Percentiles rank a stretch among this genome's conserved stretches.
Evolutionary conservation across 2,888 invertebrate species (phyloP).

Genomic region (Vesta saturnalis): DNA sequence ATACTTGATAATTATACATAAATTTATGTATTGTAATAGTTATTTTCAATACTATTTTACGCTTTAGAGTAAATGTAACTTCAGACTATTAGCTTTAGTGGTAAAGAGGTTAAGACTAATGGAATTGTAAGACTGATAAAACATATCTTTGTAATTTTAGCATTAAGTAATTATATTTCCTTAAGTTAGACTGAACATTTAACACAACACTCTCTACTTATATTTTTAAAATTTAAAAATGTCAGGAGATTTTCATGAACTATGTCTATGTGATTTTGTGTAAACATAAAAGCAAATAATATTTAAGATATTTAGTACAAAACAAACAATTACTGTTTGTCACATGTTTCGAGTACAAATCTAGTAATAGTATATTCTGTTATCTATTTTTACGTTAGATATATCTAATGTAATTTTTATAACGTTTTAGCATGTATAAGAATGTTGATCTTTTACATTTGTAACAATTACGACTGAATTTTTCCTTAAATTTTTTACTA

Average conservation of each 20-base stretch:
- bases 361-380: too few relatives aligned
- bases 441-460: too few relatives aligned
- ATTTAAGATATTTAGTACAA: too few relatives aligned
- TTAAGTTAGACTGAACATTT: too few relatives aligned
- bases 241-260: too few relatives aligned
- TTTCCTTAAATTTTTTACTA: background rate
- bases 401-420: background rate
- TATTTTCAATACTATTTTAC: background rate
- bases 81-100: background rate
- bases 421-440: too few relatives aligned
- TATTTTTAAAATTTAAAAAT: too few relatives aligned
- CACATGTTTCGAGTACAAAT: background rate
- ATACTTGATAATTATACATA: background rate
- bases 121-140: conserved; percentile 8
- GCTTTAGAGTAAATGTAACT: background rate
- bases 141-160: background rate
- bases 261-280: too few relatives aligned
- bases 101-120: conserved; percentile 10
- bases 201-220: too few relatives aligned
- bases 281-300: too few relatives aligned
- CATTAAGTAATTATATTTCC: background rate
- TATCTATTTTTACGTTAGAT: background rate
- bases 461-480: background rate
- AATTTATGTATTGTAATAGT: background rate
- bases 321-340: too few relatives aligned